These are phyloP conservation scores for Actenoides hombroni DNA, from an alignment of 2,113 vertebrate genomes.

Conservation along the genomic window DNA sequence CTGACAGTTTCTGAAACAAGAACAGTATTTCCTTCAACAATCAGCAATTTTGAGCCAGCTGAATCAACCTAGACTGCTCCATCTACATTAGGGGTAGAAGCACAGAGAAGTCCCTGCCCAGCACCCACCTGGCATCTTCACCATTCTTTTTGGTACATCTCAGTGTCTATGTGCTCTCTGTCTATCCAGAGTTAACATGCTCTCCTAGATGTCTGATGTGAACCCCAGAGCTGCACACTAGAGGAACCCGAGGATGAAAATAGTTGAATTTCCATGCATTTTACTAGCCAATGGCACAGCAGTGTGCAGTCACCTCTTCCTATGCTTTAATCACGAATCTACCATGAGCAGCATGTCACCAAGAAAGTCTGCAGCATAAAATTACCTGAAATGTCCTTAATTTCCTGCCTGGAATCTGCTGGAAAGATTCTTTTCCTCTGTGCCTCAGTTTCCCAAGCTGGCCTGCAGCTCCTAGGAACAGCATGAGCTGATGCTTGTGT, in stretches of 20 bases:
- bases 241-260: neutral
- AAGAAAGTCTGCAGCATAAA: neutral
- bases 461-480: neutral
- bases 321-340: neutral
- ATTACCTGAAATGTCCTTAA: neutral
- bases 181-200: neutral
- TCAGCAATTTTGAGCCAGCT: neutral
- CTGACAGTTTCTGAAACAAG: neutral
- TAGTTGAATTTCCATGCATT: neutral
- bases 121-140: neutral
- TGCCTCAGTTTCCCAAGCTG: constrained; percentile 19
- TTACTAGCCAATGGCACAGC: neutral
- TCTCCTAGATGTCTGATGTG: neutral
- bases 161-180: neutral
- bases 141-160: neutral
- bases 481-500: neutral
- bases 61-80: neutral
- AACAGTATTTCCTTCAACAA: neutral
- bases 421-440: neutral
- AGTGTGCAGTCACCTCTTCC: neutral
- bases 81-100: neutral
- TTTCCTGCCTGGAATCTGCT: neutral
- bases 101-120: neutral
- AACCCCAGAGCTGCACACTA: neutral
- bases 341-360: neutral